A percentile compares a stretch with the other conserved stretches of the same genome.
phyloP scores from a whole-genome alignment of 1,140 invertebrate genomes.

The Drosophila sp. region DNA sequence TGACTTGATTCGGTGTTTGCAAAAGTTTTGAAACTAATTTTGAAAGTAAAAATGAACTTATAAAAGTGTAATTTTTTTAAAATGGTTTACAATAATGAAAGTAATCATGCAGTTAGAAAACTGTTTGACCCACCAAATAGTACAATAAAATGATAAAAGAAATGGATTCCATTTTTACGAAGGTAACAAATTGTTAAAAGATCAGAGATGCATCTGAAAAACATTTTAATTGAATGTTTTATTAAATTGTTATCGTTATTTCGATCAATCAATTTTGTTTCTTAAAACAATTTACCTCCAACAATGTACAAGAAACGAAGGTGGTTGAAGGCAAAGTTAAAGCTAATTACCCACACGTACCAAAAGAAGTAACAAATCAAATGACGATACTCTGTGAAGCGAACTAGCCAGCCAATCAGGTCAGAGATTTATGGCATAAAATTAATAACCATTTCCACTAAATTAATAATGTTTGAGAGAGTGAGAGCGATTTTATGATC shows the following conservation, averaged over 20 bases:
- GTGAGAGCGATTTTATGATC: slow-evolving; percentile 26
- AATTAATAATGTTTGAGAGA: slow-evolving; percentile 65
- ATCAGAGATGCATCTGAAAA: background rate
- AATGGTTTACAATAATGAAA: no score
- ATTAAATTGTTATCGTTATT: slow-evolving; percentile 10
- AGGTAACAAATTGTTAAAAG: no score
- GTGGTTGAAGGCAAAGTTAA: slow-evolving; percentile 21
- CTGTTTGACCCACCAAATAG: no score
- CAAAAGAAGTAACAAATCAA: slow-evolving; percentile 22
- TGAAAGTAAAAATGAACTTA: no score
- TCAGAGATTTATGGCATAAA: slow-evolving; percentile 67
- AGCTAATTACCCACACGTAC: slow-evolving; percentile 73
- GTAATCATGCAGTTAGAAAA: no score
- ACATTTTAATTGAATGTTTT: background rate
- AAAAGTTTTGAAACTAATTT: no score
- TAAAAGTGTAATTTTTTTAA: no score
- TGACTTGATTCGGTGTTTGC: no score
- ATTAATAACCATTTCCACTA: slow-evolving; percentile 77
- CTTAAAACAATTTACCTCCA: slow-evolving; percentile 29
- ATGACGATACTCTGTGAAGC: background rate
- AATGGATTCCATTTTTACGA: no score
- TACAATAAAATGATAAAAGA: no score
- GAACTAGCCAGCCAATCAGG: slow-evolving; percentile 23
- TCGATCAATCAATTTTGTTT: background rate
- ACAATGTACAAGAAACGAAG: slow-evolving; percentile 25